phyloP scores from a whole-genome alignment of 2,888 invertebrate genomes.

The Microchrysa polita region DNA sequence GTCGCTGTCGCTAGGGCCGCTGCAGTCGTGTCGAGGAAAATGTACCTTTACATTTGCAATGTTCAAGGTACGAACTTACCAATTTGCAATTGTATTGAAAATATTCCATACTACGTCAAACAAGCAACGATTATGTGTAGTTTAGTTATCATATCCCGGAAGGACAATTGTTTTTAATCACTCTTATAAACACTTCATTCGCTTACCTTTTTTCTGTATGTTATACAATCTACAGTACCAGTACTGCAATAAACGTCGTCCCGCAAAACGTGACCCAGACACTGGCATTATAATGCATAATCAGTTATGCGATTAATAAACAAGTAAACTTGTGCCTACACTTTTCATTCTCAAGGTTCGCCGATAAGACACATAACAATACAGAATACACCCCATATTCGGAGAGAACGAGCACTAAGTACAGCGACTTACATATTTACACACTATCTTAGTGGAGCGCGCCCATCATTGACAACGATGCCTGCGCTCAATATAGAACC shows the following conservation, averaged over 20 bases:
- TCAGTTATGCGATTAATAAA: conserved; percentile 16
- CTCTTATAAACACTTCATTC: not conserved
- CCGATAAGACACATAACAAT: conserved; percentile 3
- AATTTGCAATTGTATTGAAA: too few relatives aligned
- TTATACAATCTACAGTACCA: too few relatives aligned
- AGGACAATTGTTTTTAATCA: not conserved
- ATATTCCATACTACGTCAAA: too few relatives aligned
- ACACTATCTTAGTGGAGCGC: too few relatives aligned
- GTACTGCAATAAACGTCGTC: not conserved
- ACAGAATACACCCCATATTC: not conserved
- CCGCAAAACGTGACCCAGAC: conserved; percentile 13
- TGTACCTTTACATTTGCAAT: too few relatives aligned
- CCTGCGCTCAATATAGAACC: not conserved
- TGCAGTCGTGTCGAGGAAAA: too few relatives aligned
- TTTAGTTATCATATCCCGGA: not conserved
- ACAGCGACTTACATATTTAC: too few relatives aligned
- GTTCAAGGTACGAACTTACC: too few relatives aligned
- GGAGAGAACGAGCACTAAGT: not conserved
- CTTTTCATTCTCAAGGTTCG: conserved; percentile 15
- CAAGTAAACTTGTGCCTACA: not conserved
- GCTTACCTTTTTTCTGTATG: not conserved
- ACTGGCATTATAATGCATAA: not conserved
- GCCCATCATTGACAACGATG: too few relatives aligned
- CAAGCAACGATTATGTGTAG: too few relatives aligned
- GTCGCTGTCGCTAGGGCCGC: too few relatives aligned